Percentiles rank a stretch among this genome's conserved stretches.
Conservation (phyloP, 2,797 vertebrate species). For the Sandelia bainsii region DNA sequence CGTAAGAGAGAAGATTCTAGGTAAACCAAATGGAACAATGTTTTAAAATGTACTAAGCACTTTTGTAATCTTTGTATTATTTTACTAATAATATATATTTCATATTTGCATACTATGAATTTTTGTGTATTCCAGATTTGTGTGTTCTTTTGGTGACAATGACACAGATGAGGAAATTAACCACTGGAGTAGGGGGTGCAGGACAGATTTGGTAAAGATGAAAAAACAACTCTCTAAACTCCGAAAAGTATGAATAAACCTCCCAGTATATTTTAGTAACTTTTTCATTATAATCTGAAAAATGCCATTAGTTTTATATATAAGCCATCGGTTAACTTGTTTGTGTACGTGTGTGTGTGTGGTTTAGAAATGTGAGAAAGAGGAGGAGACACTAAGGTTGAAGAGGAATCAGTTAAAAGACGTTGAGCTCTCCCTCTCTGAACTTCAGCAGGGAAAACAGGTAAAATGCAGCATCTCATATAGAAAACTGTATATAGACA, state of each 20-base stretch:
- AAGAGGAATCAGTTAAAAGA: constrained; percentile 72
- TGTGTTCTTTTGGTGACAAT: constrained; percentile 34
- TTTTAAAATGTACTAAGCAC: neutral
- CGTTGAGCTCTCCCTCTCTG: constrained; percentile 66
- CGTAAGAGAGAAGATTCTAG: constrained; percentile 58
- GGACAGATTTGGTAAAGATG: constrained; percentile 48
- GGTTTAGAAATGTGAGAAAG: constrained; percentile 71
- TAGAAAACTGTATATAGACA: neutral
- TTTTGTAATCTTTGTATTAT: neutral
- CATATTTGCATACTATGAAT: neutral
- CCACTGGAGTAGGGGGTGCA: constrained; percentile 19
- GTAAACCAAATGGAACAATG: constrained; percentile 44
- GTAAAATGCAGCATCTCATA: constrained; percentile 48
- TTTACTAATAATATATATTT: neutral
- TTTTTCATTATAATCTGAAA: neutral
- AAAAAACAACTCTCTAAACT: constrained; percentile 50
- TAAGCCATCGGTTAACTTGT: neutral
- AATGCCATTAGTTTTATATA: neutral
- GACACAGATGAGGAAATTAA: constrained; percentile 58
- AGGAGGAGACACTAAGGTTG: constrained; percentile 69
- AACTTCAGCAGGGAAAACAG: constrained; percentile 70
- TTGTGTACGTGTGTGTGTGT: neutral
- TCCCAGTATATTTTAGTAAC: neutral
- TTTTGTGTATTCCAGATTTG: constrained; percentile 40
- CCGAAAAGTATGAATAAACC: constrained; percentile 49